A percentile compares a stretch with the other conserved stretches of the same genome.
phyloP scores from a whole-genome alignment of 2,888 invertebrate species.

The Busseola fusca region DNA sequence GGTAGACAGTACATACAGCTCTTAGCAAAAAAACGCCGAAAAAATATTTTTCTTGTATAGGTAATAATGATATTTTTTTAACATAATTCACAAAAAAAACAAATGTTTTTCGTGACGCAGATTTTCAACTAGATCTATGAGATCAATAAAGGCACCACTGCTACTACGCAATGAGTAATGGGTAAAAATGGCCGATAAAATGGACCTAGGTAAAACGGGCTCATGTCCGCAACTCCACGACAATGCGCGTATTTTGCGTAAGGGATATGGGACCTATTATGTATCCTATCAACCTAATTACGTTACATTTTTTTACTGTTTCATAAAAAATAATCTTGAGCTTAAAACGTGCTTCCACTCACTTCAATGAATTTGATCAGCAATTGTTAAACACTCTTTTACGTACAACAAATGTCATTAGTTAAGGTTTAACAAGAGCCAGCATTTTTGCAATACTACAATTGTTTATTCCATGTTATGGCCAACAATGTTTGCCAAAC shows the following conservation, averaged over 20 bases:
- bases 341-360: not conserved
- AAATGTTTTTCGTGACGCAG: not conserved
- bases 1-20: no score
- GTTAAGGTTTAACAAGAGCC: not conserved
- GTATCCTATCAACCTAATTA: not conserved
- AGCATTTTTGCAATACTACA: not conserved
- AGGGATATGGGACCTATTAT: no score
- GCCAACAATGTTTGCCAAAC: slow-evolving; percentile 29
- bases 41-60: no score
- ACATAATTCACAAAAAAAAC: not conserved
- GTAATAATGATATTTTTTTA: no score
- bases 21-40: no score
- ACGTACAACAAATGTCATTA: not conserved
- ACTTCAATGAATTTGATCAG: not conserved
- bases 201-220: no score
- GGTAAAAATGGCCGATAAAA: not conserved
- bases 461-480: slow-evolving; percentile 12
- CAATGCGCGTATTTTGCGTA: no score
- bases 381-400: not conserved
- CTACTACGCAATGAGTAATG: not conserved
- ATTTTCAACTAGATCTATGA: not conserved
- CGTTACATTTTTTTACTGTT: not conserved
- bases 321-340: not conserved
- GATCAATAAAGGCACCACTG: not conserved
- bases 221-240: no score